Evolutionary conservation across 2,797 vertebrate genomes (phyloP).

Genomic region (Geotrypetes seraphini): DNA sequence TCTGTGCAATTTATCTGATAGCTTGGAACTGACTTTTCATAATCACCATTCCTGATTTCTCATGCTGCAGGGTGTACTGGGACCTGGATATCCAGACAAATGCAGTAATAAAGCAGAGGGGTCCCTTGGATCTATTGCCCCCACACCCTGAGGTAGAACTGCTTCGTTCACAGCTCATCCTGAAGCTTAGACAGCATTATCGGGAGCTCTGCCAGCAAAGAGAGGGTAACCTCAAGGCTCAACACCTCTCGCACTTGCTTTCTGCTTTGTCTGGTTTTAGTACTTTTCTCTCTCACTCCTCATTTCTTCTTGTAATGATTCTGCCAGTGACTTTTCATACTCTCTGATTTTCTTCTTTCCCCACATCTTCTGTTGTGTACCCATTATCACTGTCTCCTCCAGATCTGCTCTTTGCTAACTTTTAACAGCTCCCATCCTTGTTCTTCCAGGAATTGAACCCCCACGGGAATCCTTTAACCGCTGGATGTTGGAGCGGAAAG

Average conservation of each 20-base stretch:
- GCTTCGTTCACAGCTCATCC: constrained; percentile 83
- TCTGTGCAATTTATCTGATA: neutral
- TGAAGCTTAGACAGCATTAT: constrained; percentile 90
- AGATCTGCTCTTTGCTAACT: neutral
- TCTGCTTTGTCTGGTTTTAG: neutral
- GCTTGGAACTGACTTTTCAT: neutral
- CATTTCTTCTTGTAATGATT: too few species aligned
- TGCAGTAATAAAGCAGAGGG: constrained; percentile 76
- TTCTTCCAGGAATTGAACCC: constrained; percentile 78
- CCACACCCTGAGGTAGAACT: constrained; percentile 92
- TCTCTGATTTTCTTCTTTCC: neutral
- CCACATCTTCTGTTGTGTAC: neutral
- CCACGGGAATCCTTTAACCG: constrained; percentile 94
- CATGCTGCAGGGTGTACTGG: constrained; percentile 78
- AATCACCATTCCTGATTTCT: neutral
- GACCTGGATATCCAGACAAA: constrained; percentile 93
- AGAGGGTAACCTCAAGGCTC: constrained; percentile 59
- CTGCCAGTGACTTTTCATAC: too few species aligned
- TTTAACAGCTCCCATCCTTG: neutral
- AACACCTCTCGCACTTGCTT: neutral
- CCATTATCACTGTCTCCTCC: neutral
- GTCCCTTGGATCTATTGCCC: constrained; percentile 67
- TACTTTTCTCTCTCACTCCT: too few species aligned
- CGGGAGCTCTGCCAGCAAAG: constrained; percentile 92
- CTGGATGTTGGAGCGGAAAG: constrained; percentile 92